Percentiles rank a stretch among this genome's conserved stretches.
Conservation (phyloP, 2,888 invertebrate genomes). For the Osmoderma eremita region DNA sequence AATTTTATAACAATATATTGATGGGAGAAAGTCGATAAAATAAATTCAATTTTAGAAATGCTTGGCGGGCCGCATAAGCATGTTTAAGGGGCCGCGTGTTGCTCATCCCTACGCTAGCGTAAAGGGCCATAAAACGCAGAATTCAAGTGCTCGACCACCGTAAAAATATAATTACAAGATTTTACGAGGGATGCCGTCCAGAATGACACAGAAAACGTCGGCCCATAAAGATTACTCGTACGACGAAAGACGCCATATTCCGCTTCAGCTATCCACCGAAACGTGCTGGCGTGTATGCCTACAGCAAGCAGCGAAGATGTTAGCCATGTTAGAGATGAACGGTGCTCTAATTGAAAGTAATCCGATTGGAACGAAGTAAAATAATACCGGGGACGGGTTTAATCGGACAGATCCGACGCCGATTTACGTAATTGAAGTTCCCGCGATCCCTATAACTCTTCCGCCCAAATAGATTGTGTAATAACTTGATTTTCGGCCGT, state of each 20-base stretch:
- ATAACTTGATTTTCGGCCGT: slow-evolving; percentile 21
- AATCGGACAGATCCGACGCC: slow-evolving; percentile 23
- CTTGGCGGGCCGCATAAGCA: too few species aligned
- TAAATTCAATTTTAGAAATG: too few species aligned
- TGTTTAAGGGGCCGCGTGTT: too few species aligned
- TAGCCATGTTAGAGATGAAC: neutral
- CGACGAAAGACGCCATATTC: neutral
- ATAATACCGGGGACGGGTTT: slow-evolving; percentile 14
- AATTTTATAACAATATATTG: too few species aligned
- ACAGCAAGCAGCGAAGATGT: too few species aligned
- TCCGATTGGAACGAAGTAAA: slow-evolving; percentile 29
- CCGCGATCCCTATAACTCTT: slow-evolving; percentile 26
- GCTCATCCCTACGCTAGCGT: too few species aligned
- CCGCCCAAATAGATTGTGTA: slow-evolving; percentile 10
- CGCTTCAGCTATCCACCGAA: neutral
- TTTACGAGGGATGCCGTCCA: too few species aligned
- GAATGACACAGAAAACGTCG: neutral
- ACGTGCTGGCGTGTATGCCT: neutral
- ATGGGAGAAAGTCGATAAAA: too few species aligned
- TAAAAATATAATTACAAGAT: too few species aligned
- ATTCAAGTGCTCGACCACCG: too few species aligned
- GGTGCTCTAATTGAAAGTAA: slow-evolving; percentile 29
- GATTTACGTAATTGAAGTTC: slow-evolving; percentile 33
- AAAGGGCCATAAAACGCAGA: too few species aligned
- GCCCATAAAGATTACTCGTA: slow-evolving; percentile 9